These are phyloP conservation scores for Myanophis thanlyinensis DNA, from an alignment of 2,113 vertebrate genomes.

Conservation along the genomic window DNA sequence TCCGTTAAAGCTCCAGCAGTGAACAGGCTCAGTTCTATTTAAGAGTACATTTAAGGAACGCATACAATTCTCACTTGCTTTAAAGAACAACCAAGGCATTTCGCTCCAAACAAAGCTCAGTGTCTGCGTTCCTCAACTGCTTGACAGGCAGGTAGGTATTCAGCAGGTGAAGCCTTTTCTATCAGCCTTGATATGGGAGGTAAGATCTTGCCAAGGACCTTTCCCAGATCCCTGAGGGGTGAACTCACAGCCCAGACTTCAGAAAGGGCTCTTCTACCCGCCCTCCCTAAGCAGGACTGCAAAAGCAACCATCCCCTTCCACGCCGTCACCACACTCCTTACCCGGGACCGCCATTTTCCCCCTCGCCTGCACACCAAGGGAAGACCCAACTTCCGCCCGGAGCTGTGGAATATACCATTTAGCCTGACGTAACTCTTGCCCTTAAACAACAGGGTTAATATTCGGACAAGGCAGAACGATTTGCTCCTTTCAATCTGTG, in stretches of 20 bases:
- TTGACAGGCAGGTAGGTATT: background rate
- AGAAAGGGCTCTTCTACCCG: background rate
- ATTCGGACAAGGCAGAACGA: no score
- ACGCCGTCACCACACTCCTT: background rate
- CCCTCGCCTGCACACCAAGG: background rate
- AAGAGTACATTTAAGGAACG: background rate
- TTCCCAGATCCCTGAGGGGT: background rate
- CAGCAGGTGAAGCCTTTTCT: background rate
- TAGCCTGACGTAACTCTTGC: background rate
- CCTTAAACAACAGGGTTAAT: accelerated
- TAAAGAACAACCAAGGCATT: background rate
- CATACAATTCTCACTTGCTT: background rate
- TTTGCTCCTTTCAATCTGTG: no score
- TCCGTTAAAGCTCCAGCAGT: background rate
- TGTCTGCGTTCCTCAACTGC: background rate
- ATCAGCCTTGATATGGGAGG: background rate
- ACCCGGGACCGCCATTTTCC: constrained; percentile 24
- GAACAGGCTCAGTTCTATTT: background rate
- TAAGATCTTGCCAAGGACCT: background rate
- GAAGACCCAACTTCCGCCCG: constrained; percentile 20
- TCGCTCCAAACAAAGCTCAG: background rate
- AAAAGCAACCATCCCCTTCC: background rate
- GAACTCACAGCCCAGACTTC: background rate
- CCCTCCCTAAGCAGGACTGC: background rate
- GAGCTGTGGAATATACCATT: constrained; percentile 3